Evolutionary conservation across 2,888 invertebrate genomes (phyloP).

Genomic region (Abscondita cerata): DNA sequence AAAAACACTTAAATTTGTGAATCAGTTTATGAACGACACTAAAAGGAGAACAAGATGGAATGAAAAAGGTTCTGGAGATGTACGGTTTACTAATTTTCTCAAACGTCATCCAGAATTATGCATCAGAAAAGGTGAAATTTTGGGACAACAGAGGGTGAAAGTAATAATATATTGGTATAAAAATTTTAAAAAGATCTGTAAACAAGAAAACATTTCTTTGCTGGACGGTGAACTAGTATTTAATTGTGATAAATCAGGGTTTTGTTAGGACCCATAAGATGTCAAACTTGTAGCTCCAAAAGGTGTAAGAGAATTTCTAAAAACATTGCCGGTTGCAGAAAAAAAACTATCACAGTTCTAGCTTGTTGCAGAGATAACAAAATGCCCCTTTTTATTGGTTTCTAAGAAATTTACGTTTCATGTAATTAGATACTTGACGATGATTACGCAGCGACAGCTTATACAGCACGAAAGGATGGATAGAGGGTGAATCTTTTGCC

Average conservation of each 20-base stretch:
- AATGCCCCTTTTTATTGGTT: too few relatives aligned
- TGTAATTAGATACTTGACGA: too few relatives aligned
- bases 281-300: conserved; percentile 11
- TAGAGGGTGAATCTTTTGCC: too few relatives aligned
- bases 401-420: too few relatives aligned
- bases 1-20: conserved; percentile 9
- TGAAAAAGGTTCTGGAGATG: conserved; percentile 7
- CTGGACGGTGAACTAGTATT: background rate
- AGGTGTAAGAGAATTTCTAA: conserved; percentile 14
- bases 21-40: background rate
- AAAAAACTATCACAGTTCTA: conserved; percentile 15
- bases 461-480: too few relatives aligned
- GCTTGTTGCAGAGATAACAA: too few relatives aligned
- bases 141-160: conserved; percentile 8
- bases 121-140: conserved; percentile 6
- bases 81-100: conserved; percentile 8
- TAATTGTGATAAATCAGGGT: conserved; percentile 16
- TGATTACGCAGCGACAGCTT: too few relatives aligned
- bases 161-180: conserved; percentile 6
- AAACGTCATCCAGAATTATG: conserved; percentile 4
- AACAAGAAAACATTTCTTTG: too few relatives aligned
- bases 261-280: conserved; percentile 13
- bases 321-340: conserved; percentile 19
- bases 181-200: conserved; percentile 1
- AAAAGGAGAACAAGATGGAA: too few relatives aligned